Evolutionary conservation across 2,113 vertebrate species (phyloP).

Genomic region (Dunckerocampus dactyliophorus): DNA sequence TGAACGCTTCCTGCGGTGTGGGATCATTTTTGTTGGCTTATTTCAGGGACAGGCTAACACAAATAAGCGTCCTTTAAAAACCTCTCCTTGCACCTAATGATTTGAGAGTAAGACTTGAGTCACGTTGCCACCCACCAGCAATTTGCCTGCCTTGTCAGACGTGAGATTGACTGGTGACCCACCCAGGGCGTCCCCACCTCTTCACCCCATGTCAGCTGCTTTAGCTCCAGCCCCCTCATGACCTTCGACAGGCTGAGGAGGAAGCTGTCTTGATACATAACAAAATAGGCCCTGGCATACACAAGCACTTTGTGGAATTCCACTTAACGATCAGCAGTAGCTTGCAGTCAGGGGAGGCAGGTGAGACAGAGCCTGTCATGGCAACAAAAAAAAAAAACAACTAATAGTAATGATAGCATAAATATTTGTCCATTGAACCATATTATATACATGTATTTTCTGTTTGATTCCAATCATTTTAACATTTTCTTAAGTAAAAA

Average conservation of each 20-base stretch:
- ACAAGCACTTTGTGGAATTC: not conserved
- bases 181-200: not conserved
- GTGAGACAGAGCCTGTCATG: too few species aligned
- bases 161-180: not conserved
- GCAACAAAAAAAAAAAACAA: too few species aligned
- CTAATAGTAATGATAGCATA: too few species aligned
- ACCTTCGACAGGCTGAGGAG: not conserved
- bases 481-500: too few species aligned
- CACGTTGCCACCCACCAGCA: not conserved
- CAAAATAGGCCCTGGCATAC: not conserved
- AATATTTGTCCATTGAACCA: too few species aligned
- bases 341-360: too few species aligned
- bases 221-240: not conserved
- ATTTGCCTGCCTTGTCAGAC: not conserved
- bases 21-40: not conserved
- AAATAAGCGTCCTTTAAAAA: not conserved
- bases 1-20: not conserved
- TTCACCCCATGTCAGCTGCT: constrained; percentile 2
- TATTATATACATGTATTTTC: too few species aligned
- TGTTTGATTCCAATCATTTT: too few species aligned
- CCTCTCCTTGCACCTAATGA: not conserved
- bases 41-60: not conserved
- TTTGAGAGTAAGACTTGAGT: not conserved
- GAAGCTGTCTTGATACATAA: not conserved
- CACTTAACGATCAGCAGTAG: too few species aligned